These are phyloP conservation scores for Scomber japonicus DNA, from an alignment of 2,113 vertebrate genomes.

Conservation along the genomic window DNA sequence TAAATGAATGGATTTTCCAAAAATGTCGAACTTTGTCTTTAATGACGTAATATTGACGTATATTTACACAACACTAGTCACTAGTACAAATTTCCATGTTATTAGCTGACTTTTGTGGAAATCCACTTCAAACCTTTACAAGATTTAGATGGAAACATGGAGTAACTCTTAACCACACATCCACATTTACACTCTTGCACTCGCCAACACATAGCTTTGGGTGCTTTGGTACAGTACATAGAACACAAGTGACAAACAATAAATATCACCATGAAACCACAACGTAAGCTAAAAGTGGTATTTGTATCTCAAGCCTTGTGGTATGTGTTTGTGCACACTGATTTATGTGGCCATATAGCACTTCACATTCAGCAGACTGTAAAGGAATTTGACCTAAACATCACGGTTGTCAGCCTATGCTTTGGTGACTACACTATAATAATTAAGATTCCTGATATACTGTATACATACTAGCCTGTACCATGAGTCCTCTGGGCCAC, in stretches of 20 bases:
- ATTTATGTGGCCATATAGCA: slow-evolving; percentile 50
- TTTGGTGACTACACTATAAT: slow-evolving; percentile 34
- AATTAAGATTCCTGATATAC: slow-evolving; percentile 17
- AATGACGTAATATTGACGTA: not conserved
- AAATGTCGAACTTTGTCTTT: not conserved
- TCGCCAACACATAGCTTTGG: slow-evolving; percentile 14
- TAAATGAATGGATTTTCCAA: too few relatives aligned
- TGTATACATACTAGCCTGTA: not conserved
- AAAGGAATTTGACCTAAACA: slow-evolving; percentile 66
- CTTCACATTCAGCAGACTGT: slow-evolving; percentile 61
- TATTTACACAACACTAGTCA: not conserved
- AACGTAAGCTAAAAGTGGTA: slow-evolving; percentile 25
- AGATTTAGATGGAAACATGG: too few relatives aligned
- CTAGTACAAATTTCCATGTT: too few relatives aligned
- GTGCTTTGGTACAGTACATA: slow-evolving; percentile 9
- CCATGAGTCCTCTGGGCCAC: not conserved
- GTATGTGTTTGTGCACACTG: slow-evolving; percentile 8
- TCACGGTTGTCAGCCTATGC: slow-evolving; percentile 13
- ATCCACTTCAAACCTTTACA: too few relatives aligned
- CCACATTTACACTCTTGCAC: not conserved
- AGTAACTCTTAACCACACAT: not conserved
- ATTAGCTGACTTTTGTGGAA: too few relatives aligned
- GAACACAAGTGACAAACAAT: slow-evolving; percentile 27
- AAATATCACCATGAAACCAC: slow-evolving; percentile 36
- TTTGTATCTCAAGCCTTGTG: slow-evolving; percentile 32